Percentiles rank a stretch among this genome's conserved stretches.
These are phyloP conservation scores for Hippotragus niger DNA, from an alignment of 2,113 vertebrate species.

Conservation along the genomic window DNA sequence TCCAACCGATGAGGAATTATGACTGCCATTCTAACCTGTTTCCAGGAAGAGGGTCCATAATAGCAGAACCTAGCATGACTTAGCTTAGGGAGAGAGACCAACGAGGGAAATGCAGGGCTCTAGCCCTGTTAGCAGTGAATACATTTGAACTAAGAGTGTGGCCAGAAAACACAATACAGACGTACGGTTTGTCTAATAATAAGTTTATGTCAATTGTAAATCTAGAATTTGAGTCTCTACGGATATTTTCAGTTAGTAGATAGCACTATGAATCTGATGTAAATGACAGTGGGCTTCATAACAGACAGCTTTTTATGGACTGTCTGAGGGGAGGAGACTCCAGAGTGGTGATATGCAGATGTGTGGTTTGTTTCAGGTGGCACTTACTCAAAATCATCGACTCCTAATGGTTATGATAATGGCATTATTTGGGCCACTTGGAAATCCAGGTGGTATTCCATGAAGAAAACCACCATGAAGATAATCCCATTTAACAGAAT, in stretches of 20 bases:
- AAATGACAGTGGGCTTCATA: not conserved
- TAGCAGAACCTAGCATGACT: not conserved
- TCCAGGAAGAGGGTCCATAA: not conserved
- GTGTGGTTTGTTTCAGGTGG: slow-evolving; percentile 83
- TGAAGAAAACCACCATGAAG: slow-evolving; percentile 96
- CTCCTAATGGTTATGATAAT: slow-evolving; percentile 86
- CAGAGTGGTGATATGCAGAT: not conserved
- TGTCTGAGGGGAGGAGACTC: not conserved
- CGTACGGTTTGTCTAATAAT: not conserved
- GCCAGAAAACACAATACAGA: not conserved
- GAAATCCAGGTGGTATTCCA: slow-evolving; percentile 93
- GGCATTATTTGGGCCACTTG: slow-evolving; percentile 96
- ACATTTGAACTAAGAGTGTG: not conserved
- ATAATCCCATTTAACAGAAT: slow-evolving; percentile 91
- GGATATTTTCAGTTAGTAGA: not conserved
- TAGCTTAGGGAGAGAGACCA: not conserved
- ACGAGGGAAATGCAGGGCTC: not conserved
- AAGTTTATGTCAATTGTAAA: not conserved
- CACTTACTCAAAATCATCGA: slow-evolving; percentile 85
- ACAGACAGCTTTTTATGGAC: not conserved
- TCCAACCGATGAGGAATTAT: not conserved
- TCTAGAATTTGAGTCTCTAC: not conserved
- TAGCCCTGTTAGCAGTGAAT: not conserved
- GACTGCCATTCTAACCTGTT: not conserved
- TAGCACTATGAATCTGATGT: not conserved